Evolutionary conservation across 1,140 invertebrate genomes (phyloP).

Genomic region (Diorhabda carinulata): DNA sequence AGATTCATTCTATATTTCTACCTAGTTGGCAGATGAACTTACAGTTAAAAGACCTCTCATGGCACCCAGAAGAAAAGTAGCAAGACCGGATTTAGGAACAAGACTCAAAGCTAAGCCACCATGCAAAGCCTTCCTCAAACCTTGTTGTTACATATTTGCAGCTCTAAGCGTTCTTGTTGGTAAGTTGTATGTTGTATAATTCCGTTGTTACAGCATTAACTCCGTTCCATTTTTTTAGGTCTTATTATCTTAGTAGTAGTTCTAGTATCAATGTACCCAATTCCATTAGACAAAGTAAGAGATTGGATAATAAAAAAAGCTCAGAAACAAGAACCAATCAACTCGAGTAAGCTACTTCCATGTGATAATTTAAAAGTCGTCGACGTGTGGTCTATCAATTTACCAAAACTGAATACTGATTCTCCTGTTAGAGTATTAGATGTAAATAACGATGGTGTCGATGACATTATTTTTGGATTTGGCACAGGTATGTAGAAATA

Average conservation of each 20-base stretch:
- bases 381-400: conserved; percentile 67
- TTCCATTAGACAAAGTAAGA: conserved; percentile 56
- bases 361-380: conserved; percentile 66
- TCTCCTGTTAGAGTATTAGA: conserved; percentile 68
- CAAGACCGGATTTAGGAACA: conserved; percentile 45
- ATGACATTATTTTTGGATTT: conserved; percentile 77
- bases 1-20: neutral
- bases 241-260: conserved; percentile 61
- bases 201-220: neutral
- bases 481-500: conserved; percentile 60
- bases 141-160: conserved; percentile 60
- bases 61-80: conserved; percentile 63
- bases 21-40: conserved; percentile 62
- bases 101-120: conserved; percentile 52
- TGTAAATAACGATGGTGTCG: conserved; percentile 68
- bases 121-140: conserved; percentile 56
- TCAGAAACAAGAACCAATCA: conserved; percentile 27
- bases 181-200: conserved; percentile 37
- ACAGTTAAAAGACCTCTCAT: conserved; percentile 71
- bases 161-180: conserved; percentile 55
- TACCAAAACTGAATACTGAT: conserved; percentile 74
- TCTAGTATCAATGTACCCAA: conserved; percentile 63
- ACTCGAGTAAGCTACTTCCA: conserved; percentile 51
- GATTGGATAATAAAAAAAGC: conserved; percentile 53
- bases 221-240: conserved; percentile 43